These are phyloP conservation scores for Sebastes minor DNA, from an alignment of 2,797 vertebrate genomes.

Conservation along the genomic window DNA sequence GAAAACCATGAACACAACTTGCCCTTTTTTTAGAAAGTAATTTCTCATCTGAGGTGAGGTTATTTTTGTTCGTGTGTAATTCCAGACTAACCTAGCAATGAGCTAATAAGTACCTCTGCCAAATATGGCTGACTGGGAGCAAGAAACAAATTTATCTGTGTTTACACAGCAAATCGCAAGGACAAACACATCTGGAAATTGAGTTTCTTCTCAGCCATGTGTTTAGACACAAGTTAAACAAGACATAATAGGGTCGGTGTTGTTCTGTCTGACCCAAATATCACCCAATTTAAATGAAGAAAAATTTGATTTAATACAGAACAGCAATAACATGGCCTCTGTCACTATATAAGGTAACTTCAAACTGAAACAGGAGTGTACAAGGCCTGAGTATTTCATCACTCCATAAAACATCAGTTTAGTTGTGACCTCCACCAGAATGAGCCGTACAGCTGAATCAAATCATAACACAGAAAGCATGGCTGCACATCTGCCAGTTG, in stretches of 20 bases:
- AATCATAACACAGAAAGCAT: slow-evolving; percentile 28
- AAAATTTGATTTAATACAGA: slow-evolving; percentile 52
- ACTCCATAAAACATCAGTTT: slow-evolving; percentile 40
- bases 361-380: slow-evolving; percentile 47
- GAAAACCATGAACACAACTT: slow-evolving; percentile 2
- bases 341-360: slow-evolving; percentile 27
- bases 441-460: neutral
- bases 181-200: slow-evolving; percentile 12
- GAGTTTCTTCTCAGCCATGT: neutral
- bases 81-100: slow-evolving; percentile 33
- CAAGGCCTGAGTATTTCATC: slow-evolving; percentile 43
- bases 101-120: slow-evolving; percentile 21
- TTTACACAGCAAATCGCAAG: slow-evolving; percentile 34
- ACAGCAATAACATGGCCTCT: slow-evolving; percentile 23
- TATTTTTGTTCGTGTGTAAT: slow-evolving; percentile 60
- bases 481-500: slow-evolving; percentile 1
- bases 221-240: slow-evolving; percentile 9
- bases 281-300: slow-evolving; percentile 27
- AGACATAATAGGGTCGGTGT: neutral
- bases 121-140: slow-evolving; percentile 13
- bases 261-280: slow-evolving; percentile 9
- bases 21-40: slow-evolving; percentile 43
- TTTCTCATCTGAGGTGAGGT: slow-evolving; percentile 23
- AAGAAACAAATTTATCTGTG: slow-evolving; percentile 21
- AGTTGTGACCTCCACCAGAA: neutral